phyloP scores from a whole-genome alignment of 2,888 invertebrate genomes.

The Koerneria pararmatus region DNA sequence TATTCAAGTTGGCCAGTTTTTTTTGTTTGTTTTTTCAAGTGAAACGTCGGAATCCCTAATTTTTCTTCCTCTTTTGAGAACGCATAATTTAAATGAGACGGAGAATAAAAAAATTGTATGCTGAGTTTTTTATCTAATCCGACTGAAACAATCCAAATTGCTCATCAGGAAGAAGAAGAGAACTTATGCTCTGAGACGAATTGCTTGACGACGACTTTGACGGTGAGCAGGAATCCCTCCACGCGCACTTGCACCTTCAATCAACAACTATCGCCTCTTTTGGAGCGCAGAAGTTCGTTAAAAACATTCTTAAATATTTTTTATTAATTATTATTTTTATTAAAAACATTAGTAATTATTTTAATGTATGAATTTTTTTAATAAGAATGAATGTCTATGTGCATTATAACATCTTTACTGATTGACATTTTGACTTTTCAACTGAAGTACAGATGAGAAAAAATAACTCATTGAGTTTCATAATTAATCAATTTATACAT shows the following conservation, averaged over 20 bases:
- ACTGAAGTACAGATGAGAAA: no score
- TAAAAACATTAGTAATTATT: background rate
- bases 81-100: background rate
- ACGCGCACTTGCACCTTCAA: no score
- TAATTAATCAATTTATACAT: no score
- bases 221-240: slow-evolving; percentile 2
- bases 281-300: slow-evolving; percentile 13
- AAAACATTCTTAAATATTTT: background rate
- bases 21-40: no score
- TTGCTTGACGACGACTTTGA: slow-evolving; percentile 11
- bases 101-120: background rate
- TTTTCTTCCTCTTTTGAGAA: no score
- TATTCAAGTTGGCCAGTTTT: no score
- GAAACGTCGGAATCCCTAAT: no score
- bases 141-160: background rate
- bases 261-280: slow-evolving; percentile 9
- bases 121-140: background rate
- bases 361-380: no score
- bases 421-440: no score
- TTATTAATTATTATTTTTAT: background rate
- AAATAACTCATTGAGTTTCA: no score
- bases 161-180: slow-evolving; percentile 19
- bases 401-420: no score
- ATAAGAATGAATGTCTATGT: background rate
- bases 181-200: slow-evolving; percentile 15